Base-by-base conservation (phyloP, 2,888 invertebrate species). In the Colletes collaris region DNA sequence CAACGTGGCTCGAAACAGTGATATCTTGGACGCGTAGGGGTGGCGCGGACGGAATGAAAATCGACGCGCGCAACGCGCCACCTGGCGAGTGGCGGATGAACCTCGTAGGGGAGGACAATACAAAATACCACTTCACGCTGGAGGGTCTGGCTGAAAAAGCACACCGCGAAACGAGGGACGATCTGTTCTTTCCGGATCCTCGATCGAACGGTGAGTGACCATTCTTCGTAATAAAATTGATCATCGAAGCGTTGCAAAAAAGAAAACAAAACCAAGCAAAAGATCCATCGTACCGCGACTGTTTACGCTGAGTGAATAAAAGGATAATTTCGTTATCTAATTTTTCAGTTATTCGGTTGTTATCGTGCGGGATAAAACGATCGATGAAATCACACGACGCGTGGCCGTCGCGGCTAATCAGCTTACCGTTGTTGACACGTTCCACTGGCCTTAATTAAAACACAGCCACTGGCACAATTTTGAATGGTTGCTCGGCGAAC, bases 31-130 rank as follows among this genome's bases (percentile, higher is more conserved):
- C 81, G 78, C 87, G 88, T 70, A 87, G 82, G 78, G 71, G 71
- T 52, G 79, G 83, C 58, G 53, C 79, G 37, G 72, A 84, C 69
- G 85, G 87, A 77, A 62, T 90, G 76, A 80, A 81, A 76, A 74
- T 90, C 60, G 88, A 88, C 75, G 84, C 88, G 76, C 86, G 83
- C 78, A 87, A 89, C 74, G 86, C 90, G 58, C 89, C 90, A 63
- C 53, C 89, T 67, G 91, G 90, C 67, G 87, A 75, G 75, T 91
- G 89, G 91, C 76, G 82, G 63, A 16, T 91, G 52, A 87, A 86
- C 50, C 83, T 91, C 27, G 49, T 40, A 2, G 88, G 89, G 79
- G 82, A 65, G 68, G 81, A 79, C 74, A 81, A 83, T 89, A 88
- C 83, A 52, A 88, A 86, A 13, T 90, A 89, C 79, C 73, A 60